A percentile compares a stretch with the other conserved stretches of the same genome.
These are phyloP conservation scores for Cryptocephalus primarius DNA, from an alignment of 2,888 invertebrate genomes.

Conservation along the genomic window DNA sequence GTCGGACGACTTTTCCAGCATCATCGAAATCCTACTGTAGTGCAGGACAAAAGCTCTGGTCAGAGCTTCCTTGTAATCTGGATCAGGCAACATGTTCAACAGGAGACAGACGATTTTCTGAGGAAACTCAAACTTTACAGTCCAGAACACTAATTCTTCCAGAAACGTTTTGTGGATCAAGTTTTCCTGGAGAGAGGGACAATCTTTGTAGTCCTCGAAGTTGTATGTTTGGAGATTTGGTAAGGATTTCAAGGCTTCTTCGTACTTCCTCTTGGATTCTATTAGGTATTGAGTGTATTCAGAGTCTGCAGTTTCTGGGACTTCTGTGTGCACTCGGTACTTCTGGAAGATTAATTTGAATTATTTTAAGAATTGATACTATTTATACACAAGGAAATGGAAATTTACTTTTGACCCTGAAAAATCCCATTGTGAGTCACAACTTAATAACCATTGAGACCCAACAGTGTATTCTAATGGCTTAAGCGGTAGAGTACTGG, in stretches of 20 bases:
- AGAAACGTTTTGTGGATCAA: conserved; percentile 74
- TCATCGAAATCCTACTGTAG: conserved; percentile 88
- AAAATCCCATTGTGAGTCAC: no score
- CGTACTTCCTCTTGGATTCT: conserved; percentile 64
- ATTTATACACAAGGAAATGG: no score
- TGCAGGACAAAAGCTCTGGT: conserved; percentile 92
- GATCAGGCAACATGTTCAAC: conserved; percentile 90
- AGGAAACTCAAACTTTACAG: conserved; percentile 93
- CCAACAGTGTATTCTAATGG: no score
- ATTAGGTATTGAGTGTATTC: conserved; percentile 64
- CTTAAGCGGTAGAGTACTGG: no score
- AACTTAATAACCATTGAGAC: no score
- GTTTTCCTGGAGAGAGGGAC: conserved; percentile 67
- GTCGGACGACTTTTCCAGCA: conserved; percentile 75
- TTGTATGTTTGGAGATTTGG: conserved; percentile 55
- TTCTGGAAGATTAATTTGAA: conserved; percentile 41
- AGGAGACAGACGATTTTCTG: conserved; percentile 91
- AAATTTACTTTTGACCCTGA: no score
- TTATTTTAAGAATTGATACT: no score
- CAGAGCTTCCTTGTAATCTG: conserved; percentile 88
- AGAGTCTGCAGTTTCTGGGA: conserved; percentile 50
- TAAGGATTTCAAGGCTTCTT: conserved; percentile 69
- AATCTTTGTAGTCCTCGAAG: conserved; percentile 61
- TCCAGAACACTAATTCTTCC: conserved; percentile 97
- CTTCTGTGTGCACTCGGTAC: conserved; percentile 59